Percentiles rank a stretch among this genome's conserved stretches.
These are phyloP conservation scores for Labia minor DNA, from an alignment of 2,888 invertebrate species.

Conservation along the genomic window DNA sequence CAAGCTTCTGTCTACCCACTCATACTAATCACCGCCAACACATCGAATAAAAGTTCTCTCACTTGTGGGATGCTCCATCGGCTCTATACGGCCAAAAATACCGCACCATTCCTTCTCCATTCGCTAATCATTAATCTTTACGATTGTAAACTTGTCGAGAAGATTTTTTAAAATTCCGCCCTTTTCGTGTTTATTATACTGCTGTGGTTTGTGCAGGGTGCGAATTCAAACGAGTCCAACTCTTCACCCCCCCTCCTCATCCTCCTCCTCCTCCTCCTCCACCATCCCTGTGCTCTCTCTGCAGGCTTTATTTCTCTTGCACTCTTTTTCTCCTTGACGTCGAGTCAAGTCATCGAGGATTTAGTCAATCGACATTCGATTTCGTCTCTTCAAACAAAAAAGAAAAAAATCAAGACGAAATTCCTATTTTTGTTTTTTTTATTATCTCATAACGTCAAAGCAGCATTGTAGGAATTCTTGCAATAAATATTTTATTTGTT, in stretches of 20 bases:
- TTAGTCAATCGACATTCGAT: conserved; percentile 3
- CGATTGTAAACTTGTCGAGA: conserved; percentile 7
- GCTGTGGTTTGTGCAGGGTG: background rate
- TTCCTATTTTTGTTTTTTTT: background rate
- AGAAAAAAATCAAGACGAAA: background rate
- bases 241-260: too few relatives aligned
- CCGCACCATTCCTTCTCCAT: background rate
- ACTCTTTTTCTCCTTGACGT: too few relatives aligned
- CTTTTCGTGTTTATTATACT: conserved; percentile 7
- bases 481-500: conserved; percentile 2
- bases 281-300: too few relatives aligned
- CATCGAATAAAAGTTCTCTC: too few relatives aligned
- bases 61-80: too few relatives aligned
- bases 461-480: background rate
- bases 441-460: background rate
- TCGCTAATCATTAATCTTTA: conserved; percentile 2
- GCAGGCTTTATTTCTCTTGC: too few relatives aligned
- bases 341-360: conserved; percentile 1
- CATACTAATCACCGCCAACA: too few relatives aligned
- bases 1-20: too few relatives aligned
- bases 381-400: background rate
- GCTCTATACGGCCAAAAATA: too few relatives aligned
- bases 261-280: too few relatives aligned
- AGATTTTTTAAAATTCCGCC: conserved; percentile 13
- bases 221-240: conserved; percentile 1